A percentile compares a stretch with the other conserved stretches of the same genome.
Conservation (phyloP, 2,113 vertebrate genomes). For the Lutjanus erythropterus region DNA sequence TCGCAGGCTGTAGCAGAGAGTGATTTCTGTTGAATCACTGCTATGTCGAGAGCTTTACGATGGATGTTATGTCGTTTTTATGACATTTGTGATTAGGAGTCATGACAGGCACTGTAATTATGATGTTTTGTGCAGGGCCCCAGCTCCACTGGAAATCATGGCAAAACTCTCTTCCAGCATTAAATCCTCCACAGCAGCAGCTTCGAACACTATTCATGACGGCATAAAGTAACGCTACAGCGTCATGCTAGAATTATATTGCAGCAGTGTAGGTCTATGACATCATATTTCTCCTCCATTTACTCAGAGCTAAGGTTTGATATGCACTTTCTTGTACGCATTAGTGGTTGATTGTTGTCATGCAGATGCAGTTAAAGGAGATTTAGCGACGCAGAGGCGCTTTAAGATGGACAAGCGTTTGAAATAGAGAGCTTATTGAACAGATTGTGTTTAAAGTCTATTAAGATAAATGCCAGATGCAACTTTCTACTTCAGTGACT, state of each 20-base stretch:
- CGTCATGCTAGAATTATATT: conserved; percentile 62
- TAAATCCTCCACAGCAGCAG: conserved; percentile 65
- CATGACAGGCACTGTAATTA: conserved; percentile 78
- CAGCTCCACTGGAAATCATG: conserved; percentile 64
- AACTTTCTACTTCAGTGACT: conserved; percentile 57
- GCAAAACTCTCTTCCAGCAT: conserved; percentile 66
- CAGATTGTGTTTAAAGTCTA: conserved; percentile 61
- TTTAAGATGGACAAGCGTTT: conserved; percentile 36
- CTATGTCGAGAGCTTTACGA: conserved; percentile 77
- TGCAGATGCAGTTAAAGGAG: conserved; percentile 57
- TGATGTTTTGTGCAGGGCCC: conserved; percentile 75
- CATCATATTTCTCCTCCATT: conserved; percentile 67
- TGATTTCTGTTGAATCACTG: conserved; percentile 77
- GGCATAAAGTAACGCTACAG: conserved; percentile 63
- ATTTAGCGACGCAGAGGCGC: conserved; percentile 51
- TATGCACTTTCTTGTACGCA: conserved; percentile 72
- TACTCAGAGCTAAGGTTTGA: conserved; percentile 71
- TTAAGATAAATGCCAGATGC: conserved; percentile 50
- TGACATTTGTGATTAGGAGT: conserved; percentile 79
- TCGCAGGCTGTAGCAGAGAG: conserved; percentile 59
- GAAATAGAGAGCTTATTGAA: conserved; percentile 50
- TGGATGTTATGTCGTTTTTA: conserved; percentile 79
- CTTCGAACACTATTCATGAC: conserved; percentile 68
- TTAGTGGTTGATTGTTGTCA: conserved; percentile 64
- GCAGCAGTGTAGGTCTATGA: conserved; percentile 56